Base-by-base conservation (phyloP, 2,113 vertebrate genomes). In the Coracopsis vasa region DNA sequence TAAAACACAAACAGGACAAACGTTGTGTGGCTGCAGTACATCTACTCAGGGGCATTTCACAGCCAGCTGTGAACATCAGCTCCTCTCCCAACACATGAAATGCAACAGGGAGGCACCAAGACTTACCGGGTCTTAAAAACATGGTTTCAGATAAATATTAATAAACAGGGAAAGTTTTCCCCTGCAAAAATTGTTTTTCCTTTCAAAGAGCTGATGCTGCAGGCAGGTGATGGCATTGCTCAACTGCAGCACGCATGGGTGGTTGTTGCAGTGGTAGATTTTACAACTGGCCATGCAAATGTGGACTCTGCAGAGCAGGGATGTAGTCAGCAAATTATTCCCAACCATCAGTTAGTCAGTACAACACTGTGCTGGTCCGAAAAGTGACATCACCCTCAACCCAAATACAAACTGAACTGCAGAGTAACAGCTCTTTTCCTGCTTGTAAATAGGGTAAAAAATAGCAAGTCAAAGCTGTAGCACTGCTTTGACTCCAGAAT, bases 21-120 rank as follows among this genome's bases (percentile, higher is more conserved):
- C 37, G 1, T 35, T 58, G 21, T 58, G 33, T 58, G 56, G 21
- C 10, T 58, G 21, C 21, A 35, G 33, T 58, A 58, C 11, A 42
- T 75, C 35, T 41, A 44, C 18, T 28, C 2, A 1, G 27, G 6
- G 37, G 8, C 10, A 47, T 96, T 83, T 62, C 71, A 80, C 31
- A 89, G 42, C 11, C 75, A 72, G 1, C 21, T 77, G 7, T 6
- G 4, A 89, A 25, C 29, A 33, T 2, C 29, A 74, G 41, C 35
- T 79, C 54, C 39, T 51, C 56, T 79, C 47, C 31, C 42, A 58
- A 0, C 10, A 29, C 3, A 17, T 2, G 28, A 51, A 61, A 61
- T 1, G n/a, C 29, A 51, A 7, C 2, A 2, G 4, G 41, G n/a
- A 48, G 31, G 14, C 29, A 48, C 14, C 0, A 0, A 79, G 37